A percentile compares a stretch with the other conserved stretches of the same genome.
Conservation (phyloP, 2,797 vertebrate genomes). For the Anguilla anguilla region DNA sequence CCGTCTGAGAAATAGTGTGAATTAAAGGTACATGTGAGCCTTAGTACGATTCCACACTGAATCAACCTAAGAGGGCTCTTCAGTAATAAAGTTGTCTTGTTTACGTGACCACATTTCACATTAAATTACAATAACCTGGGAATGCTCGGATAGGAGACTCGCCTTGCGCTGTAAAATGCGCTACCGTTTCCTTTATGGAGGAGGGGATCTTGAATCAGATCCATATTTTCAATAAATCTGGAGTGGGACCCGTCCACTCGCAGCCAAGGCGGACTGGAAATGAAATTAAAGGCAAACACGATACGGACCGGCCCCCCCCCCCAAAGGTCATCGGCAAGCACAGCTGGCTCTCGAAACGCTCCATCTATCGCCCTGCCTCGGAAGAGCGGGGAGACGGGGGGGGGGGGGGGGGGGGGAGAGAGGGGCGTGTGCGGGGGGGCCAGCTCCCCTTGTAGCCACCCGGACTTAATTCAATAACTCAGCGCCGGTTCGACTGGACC, state of each 20-base stretch:
- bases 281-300: conserved; percentile 60
- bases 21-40: not conserved
- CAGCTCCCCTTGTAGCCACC: conserved; percentile 10
- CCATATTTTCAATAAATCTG: conserved; percentile 38
- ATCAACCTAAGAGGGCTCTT: not conserved
- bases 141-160: not conserved
- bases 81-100: not conserved
- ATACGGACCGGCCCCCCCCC: conserved; percentile 42
- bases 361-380: conserved; percentile 12
- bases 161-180: not conserved
- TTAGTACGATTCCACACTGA: not conserved
- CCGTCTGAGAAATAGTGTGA: not conserved
- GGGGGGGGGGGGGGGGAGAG: not conserved
- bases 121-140: not conserved
- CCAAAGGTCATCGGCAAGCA: conserved; percentile 48
- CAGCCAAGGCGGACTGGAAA: conserved; percentile 57
- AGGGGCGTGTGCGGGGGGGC: not conserved
- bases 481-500: no score
- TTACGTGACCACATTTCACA: not conserved
- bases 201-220: conserved; percentile 15
- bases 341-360: conserved; percentile 47
- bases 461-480: conserved; percentile 25
- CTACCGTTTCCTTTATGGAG: not conserved
- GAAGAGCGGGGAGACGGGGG: not conserved
- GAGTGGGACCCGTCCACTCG: conserved; percentile 41